phyloP scores from a whole-genome alignment of 2,113 vertebrate genomes.

The Pterocles orientalis region DNA sequence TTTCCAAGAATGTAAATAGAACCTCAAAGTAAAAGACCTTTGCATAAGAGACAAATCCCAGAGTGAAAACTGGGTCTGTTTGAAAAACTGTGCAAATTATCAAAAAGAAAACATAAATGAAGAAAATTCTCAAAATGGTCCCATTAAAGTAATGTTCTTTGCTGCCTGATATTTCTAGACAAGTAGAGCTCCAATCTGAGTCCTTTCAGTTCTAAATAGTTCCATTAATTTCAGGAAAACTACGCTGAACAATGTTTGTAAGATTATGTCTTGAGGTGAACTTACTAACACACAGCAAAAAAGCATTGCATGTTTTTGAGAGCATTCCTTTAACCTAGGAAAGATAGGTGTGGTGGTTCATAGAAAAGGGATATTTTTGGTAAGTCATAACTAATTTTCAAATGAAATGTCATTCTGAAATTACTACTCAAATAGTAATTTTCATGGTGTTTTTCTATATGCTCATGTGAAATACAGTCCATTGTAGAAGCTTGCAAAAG shows the following conservation, averaged over 20 bases:
- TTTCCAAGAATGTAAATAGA: background rate
- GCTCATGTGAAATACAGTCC: background rate
- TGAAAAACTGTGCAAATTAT: background rate
- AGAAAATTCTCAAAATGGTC: background rate
- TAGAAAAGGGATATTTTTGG: background rate
- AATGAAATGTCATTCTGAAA: background rate
- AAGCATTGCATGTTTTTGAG: background rate
- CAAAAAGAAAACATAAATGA: background rate
- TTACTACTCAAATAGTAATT: slow-evolving; percentile 6
- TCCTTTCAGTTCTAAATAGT: background rate
- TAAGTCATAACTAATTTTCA: slow-evolving; percentile 3
- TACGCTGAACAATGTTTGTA: background rate
- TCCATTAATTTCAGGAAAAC: slow-evolving; percentile 6
- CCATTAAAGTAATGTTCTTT: slow-evolving; percentile 38
- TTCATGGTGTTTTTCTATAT: background rate
- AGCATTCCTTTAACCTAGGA: background rate
- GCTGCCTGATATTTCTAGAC: background rate
- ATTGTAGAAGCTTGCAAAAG: background rate
- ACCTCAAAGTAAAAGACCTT: background rate
- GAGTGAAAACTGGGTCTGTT: background rate
- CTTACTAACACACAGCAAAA: background rate
- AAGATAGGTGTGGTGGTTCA: background rate
- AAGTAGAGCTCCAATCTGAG: background rate
- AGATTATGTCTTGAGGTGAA: background rate
- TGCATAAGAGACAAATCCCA: background rate